Evolutionary conservation across 2,888 invertebrate genomes (phyloP).

Genomic region (Drosophila kuntzei): DNA sequence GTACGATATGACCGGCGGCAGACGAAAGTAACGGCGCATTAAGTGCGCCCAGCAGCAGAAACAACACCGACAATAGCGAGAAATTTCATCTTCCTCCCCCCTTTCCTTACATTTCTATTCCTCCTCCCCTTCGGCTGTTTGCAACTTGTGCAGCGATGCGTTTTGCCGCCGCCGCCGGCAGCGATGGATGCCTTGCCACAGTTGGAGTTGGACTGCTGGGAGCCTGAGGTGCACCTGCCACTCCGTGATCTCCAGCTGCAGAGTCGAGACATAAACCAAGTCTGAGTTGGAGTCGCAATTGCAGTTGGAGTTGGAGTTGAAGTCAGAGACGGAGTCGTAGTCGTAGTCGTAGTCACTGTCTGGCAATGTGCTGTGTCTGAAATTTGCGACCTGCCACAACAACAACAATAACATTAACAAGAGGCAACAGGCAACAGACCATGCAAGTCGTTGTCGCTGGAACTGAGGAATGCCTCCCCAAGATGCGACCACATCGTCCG

Average conservation of each 20-base stretch:
- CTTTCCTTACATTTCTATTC: not conserved
- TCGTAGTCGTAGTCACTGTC: slow-evolving; percentile 56
- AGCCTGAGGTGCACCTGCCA: slow-evolving; percentile 44
- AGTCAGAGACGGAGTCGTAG: not conserved
- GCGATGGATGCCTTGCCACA: slow-evolving; percentile 28
- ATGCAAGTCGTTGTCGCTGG: slow-evolving; percentile 61
- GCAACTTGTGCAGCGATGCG: slow-evolving; percentile 68
- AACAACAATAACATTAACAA: slow-evolving; percentile 33
- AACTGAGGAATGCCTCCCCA: slow-evolving; percentile 58
- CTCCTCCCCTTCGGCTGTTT: slow-evolving; percentile 1
- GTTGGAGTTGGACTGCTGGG: slow-evolving; percentile 10
- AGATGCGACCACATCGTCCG: slow-evolving; percentile 57
- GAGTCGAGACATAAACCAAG: slow-evolving; percentile 15
- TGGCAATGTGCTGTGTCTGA: slow-evolving; percentile 68
- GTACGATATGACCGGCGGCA: slow-evolving; percentile 44
- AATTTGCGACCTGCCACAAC: slow-evolving; percentile 69
- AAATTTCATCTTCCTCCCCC: slow-evolving; percentile 26
- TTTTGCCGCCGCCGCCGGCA: slow-evolving; percentile 38
- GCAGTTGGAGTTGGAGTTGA: slow-evolving; percentile 17
- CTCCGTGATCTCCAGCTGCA: slow-evolving; percentile 11
- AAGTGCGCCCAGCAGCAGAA: slow-evolving; percentile 60
- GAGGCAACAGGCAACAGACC: slow-evolving; percentile 64
- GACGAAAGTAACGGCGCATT: slow-evolving; percentile 68
- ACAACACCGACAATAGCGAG: slow-evolving; percentile 21
- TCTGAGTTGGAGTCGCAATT: slow-evolving; percentile 19